phyloP scores from a whole-genome alignment of 2,888 invertebrate genomes.

The Coenonympha arcania region DNA sequence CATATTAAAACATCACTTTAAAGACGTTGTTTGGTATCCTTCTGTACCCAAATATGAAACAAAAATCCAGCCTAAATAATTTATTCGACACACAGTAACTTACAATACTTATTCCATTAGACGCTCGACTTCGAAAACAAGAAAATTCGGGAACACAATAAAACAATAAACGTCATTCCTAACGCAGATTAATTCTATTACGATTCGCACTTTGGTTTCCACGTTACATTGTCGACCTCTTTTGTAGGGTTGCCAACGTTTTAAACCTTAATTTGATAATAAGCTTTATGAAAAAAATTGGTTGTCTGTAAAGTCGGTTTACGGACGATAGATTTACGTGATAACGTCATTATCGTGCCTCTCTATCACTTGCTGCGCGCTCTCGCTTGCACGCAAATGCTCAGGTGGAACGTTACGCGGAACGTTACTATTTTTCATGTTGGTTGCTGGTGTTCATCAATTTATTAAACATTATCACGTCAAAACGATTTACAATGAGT shows the following conservation, averaged over 20 bases:
- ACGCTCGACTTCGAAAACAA: constrained; percentile 8
- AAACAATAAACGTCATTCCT: constrained; percentile 30
- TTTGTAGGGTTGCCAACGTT: neutral
- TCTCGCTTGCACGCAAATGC: too few relatives aligned
- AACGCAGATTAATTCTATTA: constrained; percentile 32
- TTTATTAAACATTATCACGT: too few relatives aligned
- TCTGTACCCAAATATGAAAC: neutral
- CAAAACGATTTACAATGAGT: too few relatives aligned
- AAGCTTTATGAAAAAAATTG: too few relatives aligned
- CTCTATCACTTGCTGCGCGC: too few relatives aligned
- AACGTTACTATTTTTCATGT: too few relatives aligned
- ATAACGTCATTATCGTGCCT: too few relatives aligned
- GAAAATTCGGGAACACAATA: constrained; percentile 15
- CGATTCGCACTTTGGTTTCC: constrained; percentile 26
- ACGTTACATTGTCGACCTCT: constrained; percentile 35
- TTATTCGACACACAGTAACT: neutral
- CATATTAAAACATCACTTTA: too few relatives aligned
- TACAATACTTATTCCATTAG: constrained; percentile 11
- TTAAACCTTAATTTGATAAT: neutral
- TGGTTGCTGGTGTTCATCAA: too few relatives aligned
- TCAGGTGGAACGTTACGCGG: too few relatives aligned
- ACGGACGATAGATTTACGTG: too few relatives aligned
- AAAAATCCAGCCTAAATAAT: neutral
- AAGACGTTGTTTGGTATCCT: neutral
- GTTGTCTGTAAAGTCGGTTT: too few relatives aligned